Percentiles rank a stretch among this genome's conserved stretches.
phyloP scores from a whole-genome alignment of 2,888 invertebrate species.

The Eristalis arbustorum region DNA sequence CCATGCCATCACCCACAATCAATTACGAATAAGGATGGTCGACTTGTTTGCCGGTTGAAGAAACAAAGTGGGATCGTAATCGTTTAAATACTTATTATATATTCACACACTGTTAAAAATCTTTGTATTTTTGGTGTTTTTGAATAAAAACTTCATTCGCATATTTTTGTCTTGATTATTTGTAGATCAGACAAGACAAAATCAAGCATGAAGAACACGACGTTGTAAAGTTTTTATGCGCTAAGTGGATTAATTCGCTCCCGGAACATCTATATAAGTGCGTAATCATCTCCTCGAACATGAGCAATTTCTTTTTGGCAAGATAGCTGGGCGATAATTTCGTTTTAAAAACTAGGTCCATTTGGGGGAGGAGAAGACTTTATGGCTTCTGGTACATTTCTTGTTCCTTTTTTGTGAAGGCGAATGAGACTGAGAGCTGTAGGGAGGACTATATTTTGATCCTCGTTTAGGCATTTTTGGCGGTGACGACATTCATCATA shows the following conservation, averaged over 20 bases:
- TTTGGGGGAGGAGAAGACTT: slow-evolving; percentile 25
- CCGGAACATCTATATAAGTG: slow-evolving; percentile 51
- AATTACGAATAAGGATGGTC: background rate
- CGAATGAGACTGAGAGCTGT: slow-evolving; percentile 55
- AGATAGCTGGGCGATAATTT: slow-evolving; percentile 4
- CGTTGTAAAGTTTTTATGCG: slow-evolving; percentile 36
- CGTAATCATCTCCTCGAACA: slow-evolving; percentile 4
- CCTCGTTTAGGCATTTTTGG: slow-evolving; percentile 38
- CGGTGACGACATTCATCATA: slow-evolving; percentile 39
- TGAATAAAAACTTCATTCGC: slow-evolving; percentile 45
- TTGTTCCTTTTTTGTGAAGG: slow-evolving; percentile 4
- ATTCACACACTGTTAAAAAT: background rate
- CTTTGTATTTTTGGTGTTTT: slow-evolving; percentile 45
- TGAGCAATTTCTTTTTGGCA: slow-evolving; percentile 10
- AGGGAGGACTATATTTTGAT: slow-evolving; percentile 57
- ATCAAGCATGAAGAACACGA: slow-evolving; percentile 45
- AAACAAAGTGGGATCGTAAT: background rate
- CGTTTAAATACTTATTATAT: slow-evolving; percentile 38
- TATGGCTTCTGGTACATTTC: slow-evolving; percentile 45
- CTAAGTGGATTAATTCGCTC: slow-evolving; percentile 56
- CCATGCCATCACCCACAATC: background rate
- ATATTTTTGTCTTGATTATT: slow-evolving; percentile 7
- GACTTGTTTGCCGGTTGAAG: background rate
- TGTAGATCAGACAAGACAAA: slow-evolving; percentile 30
- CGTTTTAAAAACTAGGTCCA: background rate